phyloP scores from a whole-genome alignment of 2,888 invertebrate genomes.

The Camponotus fellah region DNA sequence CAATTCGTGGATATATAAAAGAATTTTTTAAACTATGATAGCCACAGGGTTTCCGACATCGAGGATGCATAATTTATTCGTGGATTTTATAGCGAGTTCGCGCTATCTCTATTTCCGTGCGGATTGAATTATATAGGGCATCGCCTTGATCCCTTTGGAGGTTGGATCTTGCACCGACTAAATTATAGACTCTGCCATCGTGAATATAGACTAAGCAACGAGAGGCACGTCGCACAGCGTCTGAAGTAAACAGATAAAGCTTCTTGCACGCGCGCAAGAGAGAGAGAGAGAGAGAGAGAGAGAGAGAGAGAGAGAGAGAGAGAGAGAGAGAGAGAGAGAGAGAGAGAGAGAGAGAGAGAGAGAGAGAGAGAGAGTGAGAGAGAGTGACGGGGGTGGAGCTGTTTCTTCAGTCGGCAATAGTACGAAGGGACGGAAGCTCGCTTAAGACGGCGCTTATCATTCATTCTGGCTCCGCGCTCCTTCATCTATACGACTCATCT shows the following conservation, averaged over 20 bases:
- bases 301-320: not conserved
- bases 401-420: slow-evolving; percentile 36
- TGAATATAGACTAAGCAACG: slow-evolving; percentile 46
- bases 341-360: not conserved
- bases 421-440: slow-evolving; percentile 28
- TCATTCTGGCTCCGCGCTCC: slow-evolving; percentile 39
- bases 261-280: not conserved
- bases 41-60: not conserved
- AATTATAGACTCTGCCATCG: slow-evolving; percentile 41
- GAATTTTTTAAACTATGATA: not conserved
- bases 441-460: slow-evolving; percentile 52
- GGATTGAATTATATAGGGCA: slow-evolving; percentile 33
- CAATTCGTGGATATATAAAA: not conserved
- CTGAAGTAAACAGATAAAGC: slow-evolving; percentile 36
- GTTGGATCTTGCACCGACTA: slow-evolving; percentile 11
- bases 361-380: not conserved
- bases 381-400: slow-evolving; percentile 2
- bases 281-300: not conserved
- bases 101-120: slow-evolving; percentile 16
- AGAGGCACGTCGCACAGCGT: not conserved
- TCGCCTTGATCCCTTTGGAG: slow-evolving; percentile 38
- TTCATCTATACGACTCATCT: slow-evolving; percentile 14
- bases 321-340: not conserved
- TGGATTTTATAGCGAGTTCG: slow-evolving; percentile 20
- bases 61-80: slow-evolving; percentile 20